These are phyloP conservation scores for Gorsachius goisagi DNA, from an alignment of 2,113 vertebrate genomes.

Conservation along the genomic window DNA sequence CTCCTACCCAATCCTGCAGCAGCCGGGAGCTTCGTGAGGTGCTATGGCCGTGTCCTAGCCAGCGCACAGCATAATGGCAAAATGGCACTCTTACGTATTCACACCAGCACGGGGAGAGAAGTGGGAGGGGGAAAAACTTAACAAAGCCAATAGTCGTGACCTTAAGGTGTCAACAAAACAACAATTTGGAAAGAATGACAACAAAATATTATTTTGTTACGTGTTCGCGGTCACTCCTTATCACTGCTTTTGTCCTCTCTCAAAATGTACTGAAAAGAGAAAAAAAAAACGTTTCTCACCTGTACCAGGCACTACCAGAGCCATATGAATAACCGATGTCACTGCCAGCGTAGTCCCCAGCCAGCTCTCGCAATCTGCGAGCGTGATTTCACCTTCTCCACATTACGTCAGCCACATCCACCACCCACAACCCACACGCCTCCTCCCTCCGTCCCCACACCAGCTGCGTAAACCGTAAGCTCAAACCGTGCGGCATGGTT, in stretches of 20 bases:
- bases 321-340: neutral
- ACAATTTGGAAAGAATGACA: neutral
- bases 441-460: neutral
- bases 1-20: neutral
- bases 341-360: neutral
- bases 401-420: constrained; percentile 1
- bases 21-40: neutral
- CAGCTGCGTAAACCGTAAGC: accelerated
- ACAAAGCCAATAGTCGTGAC: neutral
- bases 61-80: neutral
- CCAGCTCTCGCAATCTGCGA: neutral
- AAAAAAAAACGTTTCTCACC: neutral
- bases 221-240: neutral
- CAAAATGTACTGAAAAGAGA: neutral
- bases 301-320: neutral
- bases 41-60: neutral
- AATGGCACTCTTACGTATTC: neutral
- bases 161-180: neutral
- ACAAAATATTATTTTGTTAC: neutral
- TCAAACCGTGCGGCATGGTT: neutral
- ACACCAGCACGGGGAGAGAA: neutral
- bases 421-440: constrained; percentile 11
- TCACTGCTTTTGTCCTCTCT: neutral
- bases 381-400: constrained; percentile 18
- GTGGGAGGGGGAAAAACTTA: neutral